Conservation (phyloP, 2,888 invertebrate species). For the Alloscopus bannaensis region DNA sequence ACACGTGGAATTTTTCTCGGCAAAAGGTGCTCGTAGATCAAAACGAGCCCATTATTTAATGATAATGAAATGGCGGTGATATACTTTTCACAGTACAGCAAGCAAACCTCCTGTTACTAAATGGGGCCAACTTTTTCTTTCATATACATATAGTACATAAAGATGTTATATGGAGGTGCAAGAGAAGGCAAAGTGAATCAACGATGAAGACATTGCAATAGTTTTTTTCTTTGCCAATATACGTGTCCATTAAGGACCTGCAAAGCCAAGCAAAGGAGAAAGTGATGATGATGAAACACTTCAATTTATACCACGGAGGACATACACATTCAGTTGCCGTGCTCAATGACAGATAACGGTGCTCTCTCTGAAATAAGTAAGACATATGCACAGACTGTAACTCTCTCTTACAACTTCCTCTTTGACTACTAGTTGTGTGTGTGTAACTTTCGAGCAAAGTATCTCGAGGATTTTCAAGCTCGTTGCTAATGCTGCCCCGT, state of each 20-base stretch:
- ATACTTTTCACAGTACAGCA: too few species aligned
- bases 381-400: background rate
- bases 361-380: slow-evolving; percentile 8
- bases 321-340: background rate
- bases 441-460: slow-evolving; percentile 13
- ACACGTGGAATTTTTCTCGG: too few species aligned
- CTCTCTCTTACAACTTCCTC: too few species aligned
- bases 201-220: slow-evolving; percentile 4
- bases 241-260: too few species aligned
- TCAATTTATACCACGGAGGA: background rate
- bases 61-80: too few species aligned
- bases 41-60: slow-evolving; percentile 42
- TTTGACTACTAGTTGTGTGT: too few species aligned
- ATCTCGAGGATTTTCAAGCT: slow-evolving; percentile 42
- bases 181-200: slow-evolving; percentile 10
- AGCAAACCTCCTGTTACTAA: too few species aligned
- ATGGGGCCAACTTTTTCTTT: too few species aligned
- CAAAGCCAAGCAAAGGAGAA: background rate
- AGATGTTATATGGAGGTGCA: too few species aligned
- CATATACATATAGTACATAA: too few species aligned
- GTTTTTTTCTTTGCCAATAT: background rate
- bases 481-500: slow-evolving; percentile 31
- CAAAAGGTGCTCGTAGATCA: too few species aligned
- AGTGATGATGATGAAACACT: background rate
- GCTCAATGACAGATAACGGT: slow-evolving; percentile 7